Evolutionary conservation across 1,140 invertebrate genomes (phyloP).

Genomic region (Pseudomyrmex sp.): DNA sequence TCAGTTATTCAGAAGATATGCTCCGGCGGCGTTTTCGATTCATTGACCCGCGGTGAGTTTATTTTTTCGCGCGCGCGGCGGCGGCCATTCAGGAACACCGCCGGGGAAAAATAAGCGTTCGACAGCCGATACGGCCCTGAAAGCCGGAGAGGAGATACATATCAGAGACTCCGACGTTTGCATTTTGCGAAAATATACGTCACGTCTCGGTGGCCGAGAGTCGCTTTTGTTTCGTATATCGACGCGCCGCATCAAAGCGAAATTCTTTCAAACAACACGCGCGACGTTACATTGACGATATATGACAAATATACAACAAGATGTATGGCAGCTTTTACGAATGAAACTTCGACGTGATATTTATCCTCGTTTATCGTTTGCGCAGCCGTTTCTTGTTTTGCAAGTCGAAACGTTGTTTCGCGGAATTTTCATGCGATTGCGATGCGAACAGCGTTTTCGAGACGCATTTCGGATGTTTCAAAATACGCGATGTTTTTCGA

Average conservation of each 20-base stretch:
- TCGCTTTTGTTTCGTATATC: conserved; percentile 19
- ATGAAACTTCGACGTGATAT: conserved; percentile 5
- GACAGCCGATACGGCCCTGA: conserved; percentile 24
- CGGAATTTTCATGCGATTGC: not conserved
- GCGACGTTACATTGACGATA: not conserved
- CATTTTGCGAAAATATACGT: conserved; percentile 35
- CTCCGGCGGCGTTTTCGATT: conserved; percentile 34
- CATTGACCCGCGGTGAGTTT: conserved; percentile 32
- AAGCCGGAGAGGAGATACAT: conserved; percentile 5
- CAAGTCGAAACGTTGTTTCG: not conserved
- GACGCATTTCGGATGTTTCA: not conserved
- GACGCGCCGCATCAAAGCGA: conserved; percentile 35
- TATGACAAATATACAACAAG: conserved; percentile 34
- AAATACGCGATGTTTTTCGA: too few relatives aligned
- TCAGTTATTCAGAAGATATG: conserved; percentile 28
- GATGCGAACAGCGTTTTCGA: not conserved
- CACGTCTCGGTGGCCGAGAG: not conserved
- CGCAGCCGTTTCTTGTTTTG: not conserved
- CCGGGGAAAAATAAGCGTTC: conserved; percentile 55
- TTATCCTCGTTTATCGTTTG: conserved; percentile 23
- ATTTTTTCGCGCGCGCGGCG: not conserved
- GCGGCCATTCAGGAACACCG: conserved; percentile 46
- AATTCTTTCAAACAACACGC: conserved; percentile 30
- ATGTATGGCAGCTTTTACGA: conserved; percentile 20
- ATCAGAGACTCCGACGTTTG: not conserved